Conservation (phyloP, 1,140 invertebrate genomes). For the Choristoneura fumiferana region DNA sequence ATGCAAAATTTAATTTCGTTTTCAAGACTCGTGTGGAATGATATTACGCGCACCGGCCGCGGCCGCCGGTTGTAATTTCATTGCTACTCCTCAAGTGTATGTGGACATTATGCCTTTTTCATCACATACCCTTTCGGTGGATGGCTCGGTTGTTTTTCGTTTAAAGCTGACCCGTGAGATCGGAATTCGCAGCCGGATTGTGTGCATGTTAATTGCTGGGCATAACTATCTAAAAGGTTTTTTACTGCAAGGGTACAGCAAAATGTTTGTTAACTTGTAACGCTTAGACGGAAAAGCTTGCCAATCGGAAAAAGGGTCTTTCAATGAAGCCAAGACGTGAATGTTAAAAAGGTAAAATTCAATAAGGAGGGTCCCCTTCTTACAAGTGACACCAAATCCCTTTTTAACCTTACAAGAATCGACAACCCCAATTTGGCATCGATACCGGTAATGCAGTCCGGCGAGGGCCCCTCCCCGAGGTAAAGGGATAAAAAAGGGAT, state of each 20-base stretch:
- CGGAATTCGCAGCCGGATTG: constrained; percentile 70
- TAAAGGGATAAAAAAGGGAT: constrained; percentile 67
- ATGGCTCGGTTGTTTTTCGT: constrained; percentile 61
- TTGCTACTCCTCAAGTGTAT: constrained; percentile 70
- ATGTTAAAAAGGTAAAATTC: constrained; percentile 24
- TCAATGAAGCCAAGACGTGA: constrained; percentile 10
- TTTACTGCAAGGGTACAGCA: constrained; percentile 46
- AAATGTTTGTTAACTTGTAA: constrained; percentile 35
- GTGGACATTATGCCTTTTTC: constrained; percentile 73
- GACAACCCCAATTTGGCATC: constrained; percentile 66
- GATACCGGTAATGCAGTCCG: constrained; percentile 64
- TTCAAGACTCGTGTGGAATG: constrained; percentile 76
- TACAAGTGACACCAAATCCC: constrained; percentile 33
- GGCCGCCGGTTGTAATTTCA: constrained; percentile 68
- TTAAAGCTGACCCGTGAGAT: constrained; percentile 56
- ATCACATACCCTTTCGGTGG: constrained; percentile 73
- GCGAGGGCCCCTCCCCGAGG: constrained; percentile 40
- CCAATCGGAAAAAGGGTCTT: constrained; percentile 13
- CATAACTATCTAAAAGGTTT: constrained; percentile 41
- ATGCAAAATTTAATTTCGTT: constrained; percentile 78
- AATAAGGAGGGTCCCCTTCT: constrained; percentile 28
- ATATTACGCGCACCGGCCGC: constrained; percentile 67
- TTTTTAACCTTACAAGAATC: constrained; percentile 33
- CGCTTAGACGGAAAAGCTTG: neutral
- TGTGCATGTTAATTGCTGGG: constrained; percentile 68